Conservation (phyloP, 2,113 vertebrate genomes). For the Sapajus apella region DNA sequence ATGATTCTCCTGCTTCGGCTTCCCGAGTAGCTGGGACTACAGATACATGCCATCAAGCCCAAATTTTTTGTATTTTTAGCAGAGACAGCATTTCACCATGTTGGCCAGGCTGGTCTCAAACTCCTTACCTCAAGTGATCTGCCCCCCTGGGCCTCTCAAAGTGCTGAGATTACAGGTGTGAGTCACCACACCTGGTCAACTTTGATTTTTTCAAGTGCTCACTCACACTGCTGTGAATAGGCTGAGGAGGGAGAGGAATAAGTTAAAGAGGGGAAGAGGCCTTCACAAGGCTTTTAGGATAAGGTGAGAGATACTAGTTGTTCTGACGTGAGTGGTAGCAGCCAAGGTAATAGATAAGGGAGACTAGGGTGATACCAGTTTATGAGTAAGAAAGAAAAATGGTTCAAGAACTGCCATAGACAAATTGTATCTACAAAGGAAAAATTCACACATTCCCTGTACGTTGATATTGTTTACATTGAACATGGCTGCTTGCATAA, state of each 20-base stretch:
- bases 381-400: background rate
- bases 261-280: background rate
- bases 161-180: no score
- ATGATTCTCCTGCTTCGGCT: no score
- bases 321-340: background rate
- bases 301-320: background rate
- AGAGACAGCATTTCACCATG: no score
- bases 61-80: no score
- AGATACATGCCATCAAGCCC: no score
- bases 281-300: background rate
- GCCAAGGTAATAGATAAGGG: background rate
- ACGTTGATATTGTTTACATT: conserved; percentile 21
- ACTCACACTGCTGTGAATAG: background rate
- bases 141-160: no score
- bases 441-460: background rate
- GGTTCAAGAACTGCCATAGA: background rate
- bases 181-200: no score
- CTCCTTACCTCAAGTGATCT: no score
- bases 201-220: background rate
- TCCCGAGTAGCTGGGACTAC: no score
- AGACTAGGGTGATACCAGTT: background rate
- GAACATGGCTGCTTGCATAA: background rate
- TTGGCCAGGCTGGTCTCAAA: no score
- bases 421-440: background rate
- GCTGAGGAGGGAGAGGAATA: background rate